Percentiles rank a stretch among this genome's conserved stretches.
Evolutionary conservation across 2,113 vertebrate species (phyloP).

Genomic region (Mobula hypostoma): DNA sequence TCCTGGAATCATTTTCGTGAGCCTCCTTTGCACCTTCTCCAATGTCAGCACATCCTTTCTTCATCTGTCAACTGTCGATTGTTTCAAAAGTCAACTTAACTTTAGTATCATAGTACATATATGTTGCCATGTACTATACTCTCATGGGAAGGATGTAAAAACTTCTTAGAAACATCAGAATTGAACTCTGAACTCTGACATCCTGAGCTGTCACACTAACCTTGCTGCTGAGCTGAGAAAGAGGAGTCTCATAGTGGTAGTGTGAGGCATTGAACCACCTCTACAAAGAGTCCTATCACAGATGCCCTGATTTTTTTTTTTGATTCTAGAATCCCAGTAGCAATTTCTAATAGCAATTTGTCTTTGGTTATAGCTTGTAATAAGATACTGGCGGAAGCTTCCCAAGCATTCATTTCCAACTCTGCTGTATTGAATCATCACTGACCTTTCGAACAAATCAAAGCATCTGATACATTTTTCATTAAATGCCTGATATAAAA

Average conservation of each 20-base stretch:
- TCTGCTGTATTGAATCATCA: neutral
- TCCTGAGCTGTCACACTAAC: no score
- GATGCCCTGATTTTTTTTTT: no score
- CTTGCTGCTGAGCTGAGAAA: neutral
- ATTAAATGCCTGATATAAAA: neutral
- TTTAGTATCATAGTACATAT: no score
- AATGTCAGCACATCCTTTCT: no score
- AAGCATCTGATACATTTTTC: neutral
- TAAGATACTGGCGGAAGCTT: neutral
- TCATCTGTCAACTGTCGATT: no score
- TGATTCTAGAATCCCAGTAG: neutral
- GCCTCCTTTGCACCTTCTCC: no score
- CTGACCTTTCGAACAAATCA: neutral
- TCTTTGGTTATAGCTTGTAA: neutral
- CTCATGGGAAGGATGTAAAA: no score
- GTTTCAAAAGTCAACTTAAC: no score
- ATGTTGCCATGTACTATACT: no score
- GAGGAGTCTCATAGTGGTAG: neutral
- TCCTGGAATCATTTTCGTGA: no score
- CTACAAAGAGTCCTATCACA: neutral
- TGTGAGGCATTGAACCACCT: neutral
- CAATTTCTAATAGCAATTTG: neutral
- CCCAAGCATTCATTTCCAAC: neutral
- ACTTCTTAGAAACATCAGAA: no score
- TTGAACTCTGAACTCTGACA: no score